phyloP scores from a whole-genome alignment of 2,113 vertebrate species.

The Herpetotheres cachinnans region DNA sequence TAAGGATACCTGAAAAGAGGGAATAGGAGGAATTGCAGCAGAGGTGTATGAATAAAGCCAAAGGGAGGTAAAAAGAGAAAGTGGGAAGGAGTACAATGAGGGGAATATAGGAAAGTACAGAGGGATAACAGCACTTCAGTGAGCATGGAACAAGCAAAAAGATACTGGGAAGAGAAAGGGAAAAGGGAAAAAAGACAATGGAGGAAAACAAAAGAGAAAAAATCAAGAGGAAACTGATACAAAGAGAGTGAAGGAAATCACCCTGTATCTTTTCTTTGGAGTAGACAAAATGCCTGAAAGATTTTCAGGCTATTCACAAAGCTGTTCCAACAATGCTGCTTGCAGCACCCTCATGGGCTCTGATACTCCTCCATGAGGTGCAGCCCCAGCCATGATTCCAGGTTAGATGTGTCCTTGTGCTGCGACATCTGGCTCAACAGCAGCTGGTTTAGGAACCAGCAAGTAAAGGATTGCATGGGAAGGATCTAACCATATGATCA shows the following conservation, averaged over 20 bases:
- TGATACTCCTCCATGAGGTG: not conserved
- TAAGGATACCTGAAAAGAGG: not conserved
- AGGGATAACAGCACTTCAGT: not conserved
- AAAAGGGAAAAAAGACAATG: not conserved
- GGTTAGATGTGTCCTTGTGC: not conserved
- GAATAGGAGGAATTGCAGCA: not conserved
- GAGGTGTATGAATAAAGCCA: not conserved
- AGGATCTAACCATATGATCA: not conserved
- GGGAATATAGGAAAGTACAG: not conserved
- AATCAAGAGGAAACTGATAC: not conserved
- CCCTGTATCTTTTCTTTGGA: not conserved
- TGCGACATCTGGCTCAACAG: not conserved
- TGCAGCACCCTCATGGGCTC: rapidly evolving
- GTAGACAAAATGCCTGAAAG: not conserved
- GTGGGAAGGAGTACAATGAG: not conserved
- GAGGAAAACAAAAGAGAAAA: not conserved
- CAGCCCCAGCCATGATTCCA: not conserved
- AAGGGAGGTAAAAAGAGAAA: not conserved
- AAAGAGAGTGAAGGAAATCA: not conserved
- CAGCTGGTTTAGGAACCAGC: not conserved
- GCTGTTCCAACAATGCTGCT: not conserved
- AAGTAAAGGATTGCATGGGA: too few species aligned
- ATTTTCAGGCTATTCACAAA: not conserved
- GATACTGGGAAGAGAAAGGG: not conserved
- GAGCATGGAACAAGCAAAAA: not conserved